A percentile compares a stretch with the other conserved stretches of the same genome.
phyloP scores from a whole-genome alignment of 1,140 invertebrate genomes.

The Drosophila nigromelanica region DNA sequence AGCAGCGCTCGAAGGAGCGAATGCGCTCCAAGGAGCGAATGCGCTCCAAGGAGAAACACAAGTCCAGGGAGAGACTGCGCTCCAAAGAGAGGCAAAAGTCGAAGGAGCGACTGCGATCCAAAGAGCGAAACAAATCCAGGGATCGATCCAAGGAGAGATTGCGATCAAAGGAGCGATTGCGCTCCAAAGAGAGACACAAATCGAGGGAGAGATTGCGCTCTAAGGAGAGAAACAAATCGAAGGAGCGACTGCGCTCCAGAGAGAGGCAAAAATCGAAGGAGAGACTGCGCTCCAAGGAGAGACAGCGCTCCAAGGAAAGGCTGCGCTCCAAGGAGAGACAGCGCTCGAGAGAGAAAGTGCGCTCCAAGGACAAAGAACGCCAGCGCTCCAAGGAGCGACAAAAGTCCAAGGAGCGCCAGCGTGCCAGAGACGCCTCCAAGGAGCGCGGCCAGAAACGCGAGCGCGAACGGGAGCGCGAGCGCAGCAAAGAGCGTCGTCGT shows the following conservation, averaged over 20 bases:
- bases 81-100: constrained; percentile 23
- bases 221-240: constrained; percentile 22
- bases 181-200: constrained; percentile 28
- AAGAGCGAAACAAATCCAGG: constrained; percentile 3
- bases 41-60: constrained; percentile 24
- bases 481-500: constrained; percentile 41
- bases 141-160: constrained; percentile 29
- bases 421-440: constrained; percentile 3
- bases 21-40: not conserved
- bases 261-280: constrained; percentile 27
- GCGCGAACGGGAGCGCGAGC: not conserved
- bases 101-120: constrained; percentile 20
- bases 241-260: constrained; percentile 17
- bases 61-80: constrained; percentile 28
- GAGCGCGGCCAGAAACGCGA: constrained; percentile 13
- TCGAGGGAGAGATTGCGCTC: constrained; percentile 35
- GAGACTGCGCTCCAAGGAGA: constrained; percentile 21
- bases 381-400: constrained; percentile 3
- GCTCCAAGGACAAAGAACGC: constrained; percentile 18
- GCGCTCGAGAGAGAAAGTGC: constrained; percentile 10
- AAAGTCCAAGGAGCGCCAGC: not conserved
- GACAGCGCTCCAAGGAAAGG: constrained; percentile 7
- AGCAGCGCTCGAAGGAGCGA: constrained; percentile 12
- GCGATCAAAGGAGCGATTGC: constrained; percentile 19
- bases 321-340: constrained; percentile 20